A percentile compares a stretch with the other conserved stretches of the same genome.
These are phyloP conservation scores for Drosophila ironensis DNA, from an alignment of 1,140 invertebrate genomes.

Conservation along the genomic window DNA sequence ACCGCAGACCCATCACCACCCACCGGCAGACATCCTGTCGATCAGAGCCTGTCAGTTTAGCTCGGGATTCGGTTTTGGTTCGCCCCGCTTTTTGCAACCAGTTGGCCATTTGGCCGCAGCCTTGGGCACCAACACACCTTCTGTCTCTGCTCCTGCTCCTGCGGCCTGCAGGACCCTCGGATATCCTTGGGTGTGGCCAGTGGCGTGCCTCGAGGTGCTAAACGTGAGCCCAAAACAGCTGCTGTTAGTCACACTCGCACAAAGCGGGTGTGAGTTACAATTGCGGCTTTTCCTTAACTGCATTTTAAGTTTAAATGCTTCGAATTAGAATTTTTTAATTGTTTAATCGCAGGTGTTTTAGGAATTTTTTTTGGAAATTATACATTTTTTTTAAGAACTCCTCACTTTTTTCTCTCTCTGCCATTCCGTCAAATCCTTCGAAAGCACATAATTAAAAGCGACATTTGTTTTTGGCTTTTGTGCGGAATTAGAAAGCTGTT, in stretches of 20 bases:
- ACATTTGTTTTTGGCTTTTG: constrained; percentile 64
- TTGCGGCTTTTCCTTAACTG: too few relatives aligned
- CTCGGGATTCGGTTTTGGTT: background rate
- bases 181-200: constrained; percentile 65
- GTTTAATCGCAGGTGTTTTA: too few relatives aligned
- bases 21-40: constrained; percentile 51
- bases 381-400: background rate
- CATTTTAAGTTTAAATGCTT: too few relatives aligned
- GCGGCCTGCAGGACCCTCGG: constrained; percentile 4
- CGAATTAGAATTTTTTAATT: too few relatives aligned
- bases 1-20: constrained; percentile 16
- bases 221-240: constrained; percentile 36
- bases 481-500: constrained; percentile 63
- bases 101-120: constrained; percentile 50
- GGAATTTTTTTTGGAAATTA: too few relatives aligned
- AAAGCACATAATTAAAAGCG: constrained; percentile 70
- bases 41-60: constrained; percentile 46
- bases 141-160: constrained; percentile 43
- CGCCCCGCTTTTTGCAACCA: background rate
- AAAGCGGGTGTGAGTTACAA: too few relatives aligned
- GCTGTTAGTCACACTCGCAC: constrained; percentile 10
- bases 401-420: background rate
- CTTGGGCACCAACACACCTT: constrained; percentile 73
- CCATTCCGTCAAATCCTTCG: constrained; percentile 21
- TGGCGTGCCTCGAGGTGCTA: constrained; percentile 74